Conservation (phyloP, 2,797 vertebrate species). For the Gymnothorax javanicus region DNA sequence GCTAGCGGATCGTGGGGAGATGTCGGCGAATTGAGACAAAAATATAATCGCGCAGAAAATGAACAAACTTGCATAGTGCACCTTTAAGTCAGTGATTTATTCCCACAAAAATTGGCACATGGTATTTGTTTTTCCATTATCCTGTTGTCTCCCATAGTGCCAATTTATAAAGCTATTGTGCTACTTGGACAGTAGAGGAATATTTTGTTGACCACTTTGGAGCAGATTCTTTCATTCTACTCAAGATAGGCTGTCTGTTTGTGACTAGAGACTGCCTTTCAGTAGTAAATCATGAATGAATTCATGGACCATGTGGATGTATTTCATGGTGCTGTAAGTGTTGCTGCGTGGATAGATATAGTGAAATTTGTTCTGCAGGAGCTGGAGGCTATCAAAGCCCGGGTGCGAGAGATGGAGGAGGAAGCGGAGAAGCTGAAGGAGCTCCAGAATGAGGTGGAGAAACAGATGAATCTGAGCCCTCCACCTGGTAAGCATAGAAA, state of each 20-base stretch:
- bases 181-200: no score
- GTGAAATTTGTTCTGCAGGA: constrained; percentile 69
- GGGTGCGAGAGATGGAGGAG: constrained; percentile 95
- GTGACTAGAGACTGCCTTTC: neutral
- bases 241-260: neutral
- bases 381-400: constrained; percentile 94
- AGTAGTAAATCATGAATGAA: neutral
- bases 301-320: neutral
- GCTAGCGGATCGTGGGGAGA: no score
- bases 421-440: constrained; percentile 95
- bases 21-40: no score
- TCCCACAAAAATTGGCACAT: no score
- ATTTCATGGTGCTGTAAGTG: neutral
- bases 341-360: neutral
- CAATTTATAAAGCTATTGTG: no score
- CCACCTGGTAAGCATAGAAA: constrained; percentile 75
- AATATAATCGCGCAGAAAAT: no score
- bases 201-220: no score
- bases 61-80: no score
- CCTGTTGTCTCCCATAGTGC: no score
- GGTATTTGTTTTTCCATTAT: no score
- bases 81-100: no score
- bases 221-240: no score
- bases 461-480: constrained; percentile 97
- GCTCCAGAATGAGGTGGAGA: constrained; percentile 94